Percentiles rank a stretch among this genome's conserved stretches.
Evolutionary conservation across 2,888 invertebrate genomes (phyloP).

Genomic region (Mellilla xanthometata): DNA sequence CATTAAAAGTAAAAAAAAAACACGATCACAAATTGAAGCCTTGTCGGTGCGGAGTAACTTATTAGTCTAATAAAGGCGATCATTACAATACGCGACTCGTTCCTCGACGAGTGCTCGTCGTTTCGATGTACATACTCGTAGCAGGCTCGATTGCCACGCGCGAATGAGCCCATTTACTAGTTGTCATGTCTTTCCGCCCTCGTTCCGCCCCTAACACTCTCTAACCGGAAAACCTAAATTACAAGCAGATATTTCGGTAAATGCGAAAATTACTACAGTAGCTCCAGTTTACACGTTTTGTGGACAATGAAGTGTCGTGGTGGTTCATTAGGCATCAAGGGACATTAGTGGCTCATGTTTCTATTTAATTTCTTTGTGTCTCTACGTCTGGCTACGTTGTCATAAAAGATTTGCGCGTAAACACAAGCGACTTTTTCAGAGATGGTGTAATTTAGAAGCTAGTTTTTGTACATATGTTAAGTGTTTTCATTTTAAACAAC

Average conservation of each 20-base stretch:
- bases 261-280: slow-evolving; percentile 23
- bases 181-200: slow-evolving; percentile 35
- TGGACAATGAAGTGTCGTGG: slow-evolving; percentile 4
- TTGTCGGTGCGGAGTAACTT: not conserved
- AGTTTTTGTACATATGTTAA: no score
- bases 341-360: no score
- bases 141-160: slow-evolving; percentile 12
- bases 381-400: no score
- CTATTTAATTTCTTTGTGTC: no score
- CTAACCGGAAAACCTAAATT: slow-evolving; percentile 29
- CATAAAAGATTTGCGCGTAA: no score
- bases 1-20: no score
- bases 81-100: no score
- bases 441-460: no score
- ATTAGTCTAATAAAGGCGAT: slow-evolving; percentile 6
- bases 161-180: slow-evolving; percentile 33
- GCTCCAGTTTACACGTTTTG: slow-evolving; percentile 10
- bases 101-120: slow-evolving; percentile 2
- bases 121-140: not conserved
- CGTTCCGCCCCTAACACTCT: slow-evolving; percentile 29
- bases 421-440: no score
- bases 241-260: slow-evolving; percentile 28
- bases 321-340: no score
- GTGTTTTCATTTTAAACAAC: no score
- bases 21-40: no score